Percentiles rank a stretch among this genome's conserved stretches.
Evolutionary conservation across 2,888 invertebrate genomes (phyloP).

Genomic region (Pammene fasciana): DNA sequence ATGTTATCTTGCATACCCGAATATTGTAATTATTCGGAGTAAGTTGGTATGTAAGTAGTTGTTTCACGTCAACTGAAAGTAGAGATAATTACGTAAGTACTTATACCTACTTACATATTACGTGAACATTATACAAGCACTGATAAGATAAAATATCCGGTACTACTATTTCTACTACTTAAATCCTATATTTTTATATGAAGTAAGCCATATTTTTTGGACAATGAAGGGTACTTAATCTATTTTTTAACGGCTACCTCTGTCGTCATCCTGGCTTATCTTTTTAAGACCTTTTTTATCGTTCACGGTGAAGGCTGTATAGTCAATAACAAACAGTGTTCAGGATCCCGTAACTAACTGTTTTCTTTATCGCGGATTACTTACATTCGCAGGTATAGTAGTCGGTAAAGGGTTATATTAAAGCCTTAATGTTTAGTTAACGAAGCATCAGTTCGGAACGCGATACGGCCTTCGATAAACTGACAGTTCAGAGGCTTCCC

Average conservation of each 20-base stretch:
- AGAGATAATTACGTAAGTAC: background rate
- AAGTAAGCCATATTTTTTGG: slow-evolving; percentile 11
- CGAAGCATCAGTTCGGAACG: slow-evolving; percentile 57
- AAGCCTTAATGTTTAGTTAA: slow-evolving; percentile 57
- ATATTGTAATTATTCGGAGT: slow-evolving; percentile 11
- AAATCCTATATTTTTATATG: background rate
- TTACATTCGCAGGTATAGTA: slow-evolving; percentile 55
- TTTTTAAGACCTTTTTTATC: slow-evolving; percentile 49
- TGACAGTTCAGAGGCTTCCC: slow-evolving; percentile 62
- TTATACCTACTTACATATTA: no score
- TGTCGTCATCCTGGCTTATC: slow-evolving; percentile 43
- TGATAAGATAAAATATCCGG: slow-evolving; percentile 15
- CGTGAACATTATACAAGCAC: slow-evolving; percentile 15
- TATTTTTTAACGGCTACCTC: slow-evolving; percentile 28
- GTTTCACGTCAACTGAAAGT: slow-evolving; percentile 5
- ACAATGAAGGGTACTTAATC: slow-evolving; percentile 24
- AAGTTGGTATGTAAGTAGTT: background rate
- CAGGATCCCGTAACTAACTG: slow-evolving; percentile 55
- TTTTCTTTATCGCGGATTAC: slow-evolving; percentile 61
- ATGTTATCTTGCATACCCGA: slow-evolving; percentile 19
- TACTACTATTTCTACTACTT: background rate
- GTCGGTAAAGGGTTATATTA: slow-evolving; percentile 65
- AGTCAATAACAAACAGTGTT: slow-evolving; percentile 50
- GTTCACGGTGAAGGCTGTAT: slow-evolving; percentile 48
- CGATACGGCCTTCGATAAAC: slow-evolving; percentile 62